Conservation (phyloP, 2,888 invertebrate genomes). For the Ornithoptera alexandrae region DNA sequence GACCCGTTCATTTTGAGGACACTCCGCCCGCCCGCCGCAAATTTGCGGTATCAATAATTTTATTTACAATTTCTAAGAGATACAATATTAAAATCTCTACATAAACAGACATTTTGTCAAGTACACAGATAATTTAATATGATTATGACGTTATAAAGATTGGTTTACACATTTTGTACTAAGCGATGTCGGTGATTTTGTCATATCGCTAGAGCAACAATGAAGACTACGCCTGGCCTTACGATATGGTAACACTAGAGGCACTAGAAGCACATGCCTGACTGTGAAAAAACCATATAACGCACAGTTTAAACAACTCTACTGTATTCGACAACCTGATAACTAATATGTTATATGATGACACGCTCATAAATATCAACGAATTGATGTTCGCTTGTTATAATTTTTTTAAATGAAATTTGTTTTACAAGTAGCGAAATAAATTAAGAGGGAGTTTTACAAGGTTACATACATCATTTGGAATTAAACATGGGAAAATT, state of each 20-base stretch:
- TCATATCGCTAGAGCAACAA: no score
- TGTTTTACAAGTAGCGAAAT: slow-evolving; percentile 2
- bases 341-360: no score
- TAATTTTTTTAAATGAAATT: not conserved
- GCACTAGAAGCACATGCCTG: no score
- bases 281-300: no score
- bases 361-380: not conserved
- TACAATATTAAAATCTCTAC: not conserved
- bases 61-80: not conserved
- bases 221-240: no score
- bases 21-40: slow-evolving; percentile 69
- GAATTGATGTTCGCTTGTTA: not conserved
- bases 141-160: no score
- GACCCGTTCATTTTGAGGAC: slow-evolving; percentile 84
- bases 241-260: no score
- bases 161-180: no score
- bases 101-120: not conserved
- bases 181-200: no score
- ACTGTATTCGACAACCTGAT: no score
- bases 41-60: slow-evolving; percentile 50
- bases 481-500: slow-evolving; percentile 2
- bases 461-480: slow-evolving; percentile 1
- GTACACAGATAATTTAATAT: no score
- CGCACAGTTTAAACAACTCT: no score
- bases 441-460: slow-evolving; percentile 8